Percentiles rank a stretch among this genome's conserved stretches.
Evolutionary conservation across 2,113 vertebrate species (phyloP).

Genomic region (Trematomus loennbergii): DNA sequence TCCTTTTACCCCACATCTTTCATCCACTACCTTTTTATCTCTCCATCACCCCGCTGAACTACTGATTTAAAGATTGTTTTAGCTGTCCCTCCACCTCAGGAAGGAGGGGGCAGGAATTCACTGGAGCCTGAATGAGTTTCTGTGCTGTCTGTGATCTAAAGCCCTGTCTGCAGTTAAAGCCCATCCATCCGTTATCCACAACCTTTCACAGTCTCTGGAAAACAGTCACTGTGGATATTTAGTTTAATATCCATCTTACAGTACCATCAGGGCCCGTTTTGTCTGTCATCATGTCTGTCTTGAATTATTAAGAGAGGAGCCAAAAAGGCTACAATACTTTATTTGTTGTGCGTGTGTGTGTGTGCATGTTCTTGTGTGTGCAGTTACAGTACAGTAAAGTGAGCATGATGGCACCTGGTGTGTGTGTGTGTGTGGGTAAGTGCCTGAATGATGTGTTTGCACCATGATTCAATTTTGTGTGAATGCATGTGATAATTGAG

Average conservation of each 20-base stretch:
- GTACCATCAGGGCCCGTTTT: constrained; percentile 48
- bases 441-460: constrained; percentile 47
- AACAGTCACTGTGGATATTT: constrained; percentile 62
- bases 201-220: constrained; percentile 57
- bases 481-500: constrained; percentile 43
- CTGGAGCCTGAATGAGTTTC: constrained; percentile 64
- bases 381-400: constrained; percentile 12
- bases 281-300: constrained; percentile 31
- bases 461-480: constrained; percentile 3
- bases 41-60: constrained; percentile 55
- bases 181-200: constrained; percentile 66
- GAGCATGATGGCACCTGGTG: constrained; percentile 18
- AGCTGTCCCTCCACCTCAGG: constrained; percentile 38
- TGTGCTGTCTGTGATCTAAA: constrained; percentile 70
- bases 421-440: constrained; percentile 4
- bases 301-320: constrained; percentile 42
- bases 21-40: constrained; percentile 52
- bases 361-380: neutral
- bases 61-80: constrained; percentile 76
- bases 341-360: constrained; percentile 7
- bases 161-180: constrained; percentile 72
- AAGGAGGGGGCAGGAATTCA: constrained; percentile 48
- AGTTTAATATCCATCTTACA: constrained; percentile 59
- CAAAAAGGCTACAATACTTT: constrained; percentile 9
- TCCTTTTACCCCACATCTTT: constrained; percentile 23